Percentiles rank a stretch among this genome's conserved stretches.
Evolutionary conservation across 64 coral and sea anemone genomes (phyloP).

Genomic region (Astreopora myriophthalma): DNA sequence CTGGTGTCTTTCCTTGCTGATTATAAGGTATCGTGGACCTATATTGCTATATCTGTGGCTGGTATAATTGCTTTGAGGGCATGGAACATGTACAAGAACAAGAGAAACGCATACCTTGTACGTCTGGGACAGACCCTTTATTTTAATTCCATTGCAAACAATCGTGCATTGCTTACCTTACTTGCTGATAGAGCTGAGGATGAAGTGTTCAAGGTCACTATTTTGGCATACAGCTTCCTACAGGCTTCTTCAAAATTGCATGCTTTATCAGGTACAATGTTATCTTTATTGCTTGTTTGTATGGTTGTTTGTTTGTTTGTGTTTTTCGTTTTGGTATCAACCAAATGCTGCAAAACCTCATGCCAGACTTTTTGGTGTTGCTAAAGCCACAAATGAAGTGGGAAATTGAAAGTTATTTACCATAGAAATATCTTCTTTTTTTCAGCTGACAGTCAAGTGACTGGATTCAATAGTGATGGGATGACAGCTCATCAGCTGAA

Average conservation of each 20-base stretch:
- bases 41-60: conserved; percentile 72
- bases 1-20: conserved; percentile 79
- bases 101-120: conserved; percentile 86
- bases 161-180: conserved; percentile 79
- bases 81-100: conserved; percentile 91
- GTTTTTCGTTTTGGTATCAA: no score
- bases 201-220: conserved; percentile 72
- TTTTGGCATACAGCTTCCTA: conserved; percentile 86
- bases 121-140: conserved; percentile 81
- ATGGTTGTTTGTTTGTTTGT: not conserved
- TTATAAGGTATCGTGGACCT: conserved; percentile 69
- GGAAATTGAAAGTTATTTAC: no score
- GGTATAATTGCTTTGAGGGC: conserved; percentile 66
- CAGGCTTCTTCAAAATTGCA: conserved; percentile 58
- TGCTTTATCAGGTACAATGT: not conserved
- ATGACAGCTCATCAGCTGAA: conserved; percentile 57
- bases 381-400: no score
- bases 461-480: conserved; percentile 4
- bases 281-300: not conserved
- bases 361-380: no score
- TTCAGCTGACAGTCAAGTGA: not conserved
- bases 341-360: no score
- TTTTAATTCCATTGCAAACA: conserved; percentile 93
- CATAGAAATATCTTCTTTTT: not conserved
- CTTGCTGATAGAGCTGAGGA: conserved; percentile 83